Evolutionary conservation across 2,888 invertebrate genomes (phyloP).

Genomic region (Netelia melanura): DNA sequence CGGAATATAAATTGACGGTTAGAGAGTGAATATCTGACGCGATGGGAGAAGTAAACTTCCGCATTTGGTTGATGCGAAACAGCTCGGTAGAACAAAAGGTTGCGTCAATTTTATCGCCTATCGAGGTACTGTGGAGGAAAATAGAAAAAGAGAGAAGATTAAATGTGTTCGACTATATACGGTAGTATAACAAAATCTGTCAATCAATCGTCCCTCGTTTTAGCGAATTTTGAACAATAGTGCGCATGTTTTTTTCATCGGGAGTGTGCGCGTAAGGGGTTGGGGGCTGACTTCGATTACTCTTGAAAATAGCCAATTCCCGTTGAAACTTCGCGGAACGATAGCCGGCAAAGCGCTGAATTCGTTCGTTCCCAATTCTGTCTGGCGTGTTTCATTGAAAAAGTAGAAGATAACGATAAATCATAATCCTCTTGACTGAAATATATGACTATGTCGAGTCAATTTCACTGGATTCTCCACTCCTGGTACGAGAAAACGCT

Average conservation of each 20-base stretch:
- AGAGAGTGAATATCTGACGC: too few species aligned
- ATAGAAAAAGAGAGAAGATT: too few species aligned
- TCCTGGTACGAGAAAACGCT: slow-evolving; percentile 10
- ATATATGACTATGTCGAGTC: slow-evolving; percentile 27
- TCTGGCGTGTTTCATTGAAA: slow-evolving; percentile 4
- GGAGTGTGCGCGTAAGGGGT: too few species aligned
- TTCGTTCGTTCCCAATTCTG: too few species aligned
- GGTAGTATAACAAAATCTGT: neutral
- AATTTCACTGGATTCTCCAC: neutral
- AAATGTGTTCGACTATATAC: too few species aligned
- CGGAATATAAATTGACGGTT: too few species aligned
- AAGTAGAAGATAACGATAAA: slow-evolving; percentile 47
- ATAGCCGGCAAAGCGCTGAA: neutral
- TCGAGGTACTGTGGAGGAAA: too few species aligned
- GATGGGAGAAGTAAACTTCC: too few species aligned
- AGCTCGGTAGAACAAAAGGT: too few species aligned
- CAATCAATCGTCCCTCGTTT: neutral
- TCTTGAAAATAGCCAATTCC: slow-evolving; percentile 30
- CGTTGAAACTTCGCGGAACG: slow-evolving; percentile 12
- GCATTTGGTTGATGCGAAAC: too few species aligned
- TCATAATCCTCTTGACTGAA: slow-evolving; percentile 44
- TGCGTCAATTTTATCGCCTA: too few species aligned
- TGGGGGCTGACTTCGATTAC: slow-evolving; percentile 5
- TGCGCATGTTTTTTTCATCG: neutral
- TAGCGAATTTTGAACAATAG: neutral